These are phyloP conservation scores for Dolichallabes microphthalmus DNA, from an alignment of 2,113 vertebrate genomes.

Conservation along the genomic window DNA sequence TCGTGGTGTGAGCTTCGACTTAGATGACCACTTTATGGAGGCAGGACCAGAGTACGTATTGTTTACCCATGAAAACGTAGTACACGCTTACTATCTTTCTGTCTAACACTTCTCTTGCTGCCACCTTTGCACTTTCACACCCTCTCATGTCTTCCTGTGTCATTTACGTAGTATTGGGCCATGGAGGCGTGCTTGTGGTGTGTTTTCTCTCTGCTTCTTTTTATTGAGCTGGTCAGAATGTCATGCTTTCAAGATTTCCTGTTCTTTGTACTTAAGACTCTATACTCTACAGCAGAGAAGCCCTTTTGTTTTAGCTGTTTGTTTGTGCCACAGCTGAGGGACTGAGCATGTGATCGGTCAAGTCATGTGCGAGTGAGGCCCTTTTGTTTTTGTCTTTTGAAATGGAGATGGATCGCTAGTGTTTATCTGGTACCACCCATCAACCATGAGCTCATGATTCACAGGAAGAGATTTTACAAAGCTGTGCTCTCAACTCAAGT, in stretches of 20 bases:
- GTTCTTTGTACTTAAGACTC: not conserved
- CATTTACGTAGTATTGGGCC: not conserved
- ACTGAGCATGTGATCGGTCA: slow-evolving; percentile 4
- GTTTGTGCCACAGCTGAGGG: slow-evolving; percentile 14
- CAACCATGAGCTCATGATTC: not conserved
- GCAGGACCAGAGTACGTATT: slow-evolving; percentile 67
- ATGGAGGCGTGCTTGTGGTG: not conserved
- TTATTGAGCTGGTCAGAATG: not conserved
- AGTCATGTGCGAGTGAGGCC: slow-evolving; percentile 12
- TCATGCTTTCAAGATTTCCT: not conserved
- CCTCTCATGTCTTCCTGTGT: slow-evolving; percentile 3
- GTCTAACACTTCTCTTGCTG: too few species aligned
- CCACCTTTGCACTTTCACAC: not conserved
- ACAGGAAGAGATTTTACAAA: not conserved
- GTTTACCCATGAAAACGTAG: not conserved
- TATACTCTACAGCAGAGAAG: not conserved
- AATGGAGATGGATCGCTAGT: not conserved
- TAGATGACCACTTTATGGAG: slow-evolving; percentile 51
- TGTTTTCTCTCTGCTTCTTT: not conserved
- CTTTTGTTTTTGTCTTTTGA: not conserved
- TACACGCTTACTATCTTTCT: not conserved
- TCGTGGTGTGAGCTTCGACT: slow-evolving; percentile 60
- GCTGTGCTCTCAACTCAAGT: not conserved
- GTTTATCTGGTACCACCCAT: slow-evolving; percentile 23
- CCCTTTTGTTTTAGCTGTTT: slow-evolving; percentile 11